Base-by-base conservation (phyloP, 2,888 invertebrate species). In the Gymnosoma rotundatum region DNA sequence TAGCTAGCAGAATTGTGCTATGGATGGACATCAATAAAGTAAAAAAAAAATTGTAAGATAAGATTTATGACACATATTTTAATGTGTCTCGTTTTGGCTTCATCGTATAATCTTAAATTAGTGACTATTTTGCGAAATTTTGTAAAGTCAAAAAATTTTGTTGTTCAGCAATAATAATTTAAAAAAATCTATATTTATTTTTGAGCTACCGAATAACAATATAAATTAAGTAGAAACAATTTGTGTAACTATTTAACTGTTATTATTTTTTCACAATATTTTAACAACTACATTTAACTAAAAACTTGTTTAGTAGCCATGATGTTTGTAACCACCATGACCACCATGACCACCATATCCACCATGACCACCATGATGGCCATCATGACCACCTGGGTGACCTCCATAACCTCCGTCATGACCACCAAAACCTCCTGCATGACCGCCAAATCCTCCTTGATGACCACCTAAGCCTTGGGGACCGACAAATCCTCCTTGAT, bases 381-480 rank as follows among this genome's bases (percentile, higher is more conserved):
- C 14, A 0, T n/a, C 52, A 38, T 32, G 1, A 21, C 74, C 74
- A 0, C 64, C 64, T 5, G 64, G 64, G 1, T 48, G 48, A n/a
- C 45, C 60, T 3, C 16, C 52, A 52, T 12, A 9, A 16, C 69
- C 69, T 2, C 69, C 56, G 16, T 69, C 58, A 20, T 67, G 61
- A 16, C 58, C 61, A 0, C 67, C 61, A n/a, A 45, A 9, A 16
- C 69, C 54, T 6, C 78, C 58, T 18, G 36, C 20, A 18, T 25
- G 21, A 58, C 61, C 74, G 6, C 80, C 70, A 8, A n/a, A 21
- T 20, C 42, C 18, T 1, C 48, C 67, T 9, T 67, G 67, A n/a
- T 48, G 18, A 18, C 80, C 78, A 6, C 61, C 78, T 16, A 52
- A 54, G 3, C 76, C 84, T 2, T 66, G 73, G 10, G 58, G 56